Evolutionary conservation across 2,113 vertebrate species (phyloP), one percentile per base, ranked within the genome.

Genomic region (Puntigrus tetrazona): DNA sequence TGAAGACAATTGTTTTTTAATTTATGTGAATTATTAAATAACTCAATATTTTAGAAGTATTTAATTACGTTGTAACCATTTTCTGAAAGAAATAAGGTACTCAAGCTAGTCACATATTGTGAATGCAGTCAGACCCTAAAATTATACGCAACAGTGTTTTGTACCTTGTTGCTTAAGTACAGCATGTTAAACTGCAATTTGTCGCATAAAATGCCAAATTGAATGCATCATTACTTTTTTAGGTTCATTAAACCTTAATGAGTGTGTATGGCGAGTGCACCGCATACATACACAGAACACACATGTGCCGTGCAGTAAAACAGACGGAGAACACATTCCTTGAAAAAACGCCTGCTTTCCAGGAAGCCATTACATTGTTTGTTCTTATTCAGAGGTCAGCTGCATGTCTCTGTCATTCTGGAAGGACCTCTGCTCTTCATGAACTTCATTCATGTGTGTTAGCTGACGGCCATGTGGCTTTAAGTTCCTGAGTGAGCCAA

Each of bases 371-470:
- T 80, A 65, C 5, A 43, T 61, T 63, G 59, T 80, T 80, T 67
- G 41, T 67, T 25, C 38, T 29, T 47, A 80, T 65, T 47, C n/a
- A 45, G 59, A 80, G 78, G 61, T 80, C 78, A 65, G 13, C 16
- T 47, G 78, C 59, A 63, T 80, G 36, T n/a, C 38, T 79, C 7
- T 63, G 55, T 79, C 34, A 11, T 41, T 79, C 77, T 79, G 57
- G 8, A 63, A 79, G 6, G 78, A 63, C 78, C 59, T 63, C 43
- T 80, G 78, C 78, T 80, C 78, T 45, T 67, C 10, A 9, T 80
- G 59, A 80, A 47, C 78, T 80, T 80, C 27, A 67, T 80, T 80
- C 78, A 47, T 80, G 78, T 31, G 78, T 29, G 18, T 43, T 61
- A 63, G 38, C 77, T 11, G 55, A 61, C 75, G 59, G 34, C 31